Evolutionary conservation across 2,113 vertebrate species (phyloP).

Genomic region (Chlorodrepanis virens): DNA sequence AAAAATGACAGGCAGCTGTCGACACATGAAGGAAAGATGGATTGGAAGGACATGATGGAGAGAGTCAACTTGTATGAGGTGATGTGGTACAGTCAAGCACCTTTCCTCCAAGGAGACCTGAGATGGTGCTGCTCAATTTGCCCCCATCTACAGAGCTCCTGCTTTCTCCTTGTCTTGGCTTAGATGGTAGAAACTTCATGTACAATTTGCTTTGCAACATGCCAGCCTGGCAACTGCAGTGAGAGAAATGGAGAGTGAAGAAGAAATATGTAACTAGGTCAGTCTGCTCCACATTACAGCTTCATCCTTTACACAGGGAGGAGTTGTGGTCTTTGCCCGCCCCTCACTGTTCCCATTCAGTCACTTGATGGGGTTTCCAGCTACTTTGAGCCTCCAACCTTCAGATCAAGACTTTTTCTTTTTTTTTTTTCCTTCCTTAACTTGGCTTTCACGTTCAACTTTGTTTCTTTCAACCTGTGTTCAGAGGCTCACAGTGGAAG

Average conservation of each 20-base stretch:
- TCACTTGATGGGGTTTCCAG: slow-evolving; percentile 61
- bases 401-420: slow-evolving; percentile 55
- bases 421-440: background rate
- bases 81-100: background rate
- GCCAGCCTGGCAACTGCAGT: background rate
- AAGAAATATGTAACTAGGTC: slow-evolving; percentile 66
- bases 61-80: background rate
- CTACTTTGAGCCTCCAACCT: slow-evolving; percentile 45
- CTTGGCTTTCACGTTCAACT: slow-evolving; percentile 33
- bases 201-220: slow-evolving; percentile 17
- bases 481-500: slow-evolving; percentile 57
- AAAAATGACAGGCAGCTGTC: background rate
- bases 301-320: slow-evolving; percentile 45
- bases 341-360: slow-evolving; percentile 49
- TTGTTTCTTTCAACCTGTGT: slow-evolving; percentile 47
- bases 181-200: slow-evolving; percentile 12
- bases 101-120: background rate
- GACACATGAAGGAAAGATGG: background rate
- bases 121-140: background rate
- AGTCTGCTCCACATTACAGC: slow-evolving; percentile 27
- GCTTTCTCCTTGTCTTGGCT: background rate
- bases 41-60: background rate
- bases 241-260: background rate
- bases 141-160: background rate
- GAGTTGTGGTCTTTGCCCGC: slow-evolving; percentile 53